phyloP scores from a whole-genome alignment of 2,113 vertebrate genomes.

The Hypanus sabinus region DNA sequence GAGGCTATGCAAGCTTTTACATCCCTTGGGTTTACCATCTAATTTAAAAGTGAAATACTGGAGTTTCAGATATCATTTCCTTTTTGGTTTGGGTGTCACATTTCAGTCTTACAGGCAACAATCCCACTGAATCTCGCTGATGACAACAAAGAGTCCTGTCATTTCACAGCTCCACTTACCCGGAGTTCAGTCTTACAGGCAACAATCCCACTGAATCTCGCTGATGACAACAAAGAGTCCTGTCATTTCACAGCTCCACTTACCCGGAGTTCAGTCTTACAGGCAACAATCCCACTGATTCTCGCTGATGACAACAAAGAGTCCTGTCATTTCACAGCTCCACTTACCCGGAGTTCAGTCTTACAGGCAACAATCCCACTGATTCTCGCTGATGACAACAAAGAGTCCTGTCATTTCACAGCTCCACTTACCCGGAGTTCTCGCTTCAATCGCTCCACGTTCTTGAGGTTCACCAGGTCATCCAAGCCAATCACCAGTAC shows the following conservation, averaged over 20 bases:
- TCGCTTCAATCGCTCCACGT: conserved; percentile 79
- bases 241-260: conserved; percentile 37
- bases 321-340: neutral
- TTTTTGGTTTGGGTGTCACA: neutral
- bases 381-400: neutral
- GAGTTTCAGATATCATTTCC: neutral
- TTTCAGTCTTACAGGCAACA: neutral
- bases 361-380: too few relatives aligned
- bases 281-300: neutral
- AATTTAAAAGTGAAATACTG: neutral
- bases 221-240: neutral
- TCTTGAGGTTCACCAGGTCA: conserved; percentile 66
- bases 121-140: neutral
- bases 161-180: conserved; percentile 42
- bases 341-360: conserved; percentile 65
- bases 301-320: neutral
- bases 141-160: neutral
- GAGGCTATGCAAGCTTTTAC: neutral
- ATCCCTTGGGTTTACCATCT: neutral
- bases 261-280: conserved; percentile 69
- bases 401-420: neutral
- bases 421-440: conserved; percentile 60
- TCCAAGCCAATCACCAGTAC: conserved; percentile 76
- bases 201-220: neutral
- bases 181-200: too few relatives aligned